Percentiles rank a stretch among this genome's conserved stretches.
These are phyloP conservation scores for Meiosimyza platycephala DNA, from an alignment of 2,888 invertebrate species.

Conservation along the genomic window DNA sequence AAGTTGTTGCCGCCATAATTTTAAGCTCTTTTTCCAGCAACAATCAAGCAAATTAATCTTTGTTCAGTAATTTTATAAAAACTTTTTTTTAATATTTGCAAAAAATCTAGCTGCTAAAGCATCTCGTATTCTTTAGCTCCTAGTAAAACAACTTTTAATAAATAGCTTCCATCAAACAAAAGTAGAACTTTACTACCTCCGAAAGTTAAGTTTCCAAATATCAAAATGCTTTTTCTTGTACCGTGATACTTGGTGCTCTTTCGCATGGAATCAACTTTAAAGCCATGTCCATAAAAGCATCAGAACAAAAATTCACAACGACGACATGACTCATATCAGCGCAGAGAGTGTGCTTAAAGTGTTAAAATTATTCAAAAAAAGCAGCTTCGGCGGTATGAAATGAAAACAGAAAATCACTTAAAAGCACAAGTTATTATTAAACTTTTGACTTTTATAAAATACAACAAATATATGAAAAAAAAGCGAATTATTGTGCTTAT, in stretches of 20 bases:
- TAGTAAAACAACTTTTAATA: constrained; percentile 65
- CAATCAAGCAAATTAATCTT: not conserved
- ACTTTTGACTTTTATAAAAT: constrained; percentile 17
- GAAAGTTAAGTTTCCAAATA: constrained; percentile 59
- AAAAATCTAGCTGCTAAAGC: constrained; percentile 61
- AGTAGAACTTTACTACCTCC: constrained; percentile 46
- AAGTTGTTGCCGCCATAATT: not conserved
- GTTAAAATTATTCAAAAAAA: constrained; percentile 20
- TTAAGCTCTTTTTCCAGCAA: constrained; percentile 22
- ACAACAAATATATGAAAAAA: constrained; percentile 13
- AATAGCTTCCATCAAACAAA: constrained; percentile 59
- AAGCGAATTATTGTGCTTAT: constrained; percentile 24
- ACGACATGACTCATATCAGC: no score
- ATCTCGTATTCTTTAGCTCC: constrained; percentile 63
- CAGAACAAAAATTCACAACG: constrained; percentile 19
- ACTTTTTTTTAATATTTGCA: constrained; percentile 23
- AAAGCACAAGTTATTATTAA: constrained; percentile 8
- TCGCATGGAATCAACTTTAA: constrained; percentile 35
- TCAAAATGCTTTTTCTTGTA: constrained; percentile 53
- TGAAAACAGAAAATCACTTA: not conserved
- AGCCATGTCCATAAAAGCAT: constrained; percentile 26
- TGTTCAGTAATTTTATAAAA: not conserved
- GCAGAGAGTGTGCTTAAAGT: constrained; percentile 18
- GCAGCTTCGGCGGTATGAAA: not conserved
- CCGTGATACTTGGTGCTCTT: constrained; percentile 27